Percentiles rank a stretch among this genome's conserved stretches.
phyloP scores from a whole-genome alignment of 2,113 vertebrate genomes.

The Gnathonemus echidnorhynchus region DNA sequence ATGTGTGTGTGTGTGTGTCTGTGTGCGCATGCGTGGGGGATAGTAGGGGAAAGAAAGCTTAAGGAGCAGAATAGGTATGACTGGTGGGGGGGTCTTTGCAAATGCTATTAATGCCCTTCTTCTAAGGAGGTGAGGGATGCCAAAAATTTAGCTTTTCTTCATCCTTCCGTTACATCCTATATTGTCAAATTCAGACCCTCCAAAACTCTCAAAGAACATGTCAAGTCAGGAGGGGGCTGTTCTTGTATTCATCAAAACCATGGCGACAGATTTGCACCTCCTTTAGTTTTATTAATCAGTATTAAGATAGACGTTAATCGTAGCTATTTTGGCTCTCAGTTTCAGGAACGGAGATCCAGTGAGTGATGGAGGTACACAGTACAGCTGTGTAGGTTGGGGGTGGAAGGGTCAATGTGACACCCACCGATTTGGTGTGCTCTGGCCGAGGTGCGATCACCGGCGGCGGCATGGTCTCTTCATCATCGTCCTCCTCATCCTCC shows the following conservation, averaged over 20 bases:
- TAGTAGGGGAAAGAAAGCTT: not conserved
- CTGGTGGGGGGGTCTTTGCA: not conserved
- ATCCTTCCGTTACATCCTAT: not conserved
- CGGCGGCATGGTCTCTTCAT: constrained; percentile 59
- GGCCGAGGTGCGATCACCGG: constrained; percentile 86
- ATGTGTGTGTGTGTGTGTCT: not conserved
- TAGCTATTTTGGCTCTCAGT: not conserved
- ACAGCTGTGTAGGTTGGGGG: not conserved
- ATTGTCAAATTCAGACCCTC: not conserved
- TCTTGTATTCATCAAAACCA: not conserved
- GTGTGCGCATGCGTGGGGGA: too few relatives aligned
- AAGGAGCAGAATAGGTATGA: not conserved
- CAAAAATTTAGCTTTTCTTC: not conserved
- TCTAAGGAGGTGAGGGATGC: not conserved
- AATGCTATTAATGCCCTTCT: not conserved
- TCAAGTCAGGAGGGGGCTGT: not conserved
- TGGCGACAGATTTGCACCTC: not conserved
- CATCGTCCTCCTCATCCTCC: constrained; percentile 65
- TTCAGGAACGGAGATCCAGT: not conserved
- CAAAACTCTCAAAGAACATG: not conserved
- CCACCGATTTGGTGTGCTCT: constrained; percentile 97
- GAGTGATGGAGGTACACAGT: not conserved
- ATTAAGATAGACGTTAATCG: not conserved
- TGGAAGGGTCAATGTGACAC: constrained; percentile 30
- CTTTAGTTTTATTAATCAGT: not conserved